phyloP scores from a whole-genome alignment of 1,140 invertebrate genomes.

The Protaetia brevitarsis region DNA sequence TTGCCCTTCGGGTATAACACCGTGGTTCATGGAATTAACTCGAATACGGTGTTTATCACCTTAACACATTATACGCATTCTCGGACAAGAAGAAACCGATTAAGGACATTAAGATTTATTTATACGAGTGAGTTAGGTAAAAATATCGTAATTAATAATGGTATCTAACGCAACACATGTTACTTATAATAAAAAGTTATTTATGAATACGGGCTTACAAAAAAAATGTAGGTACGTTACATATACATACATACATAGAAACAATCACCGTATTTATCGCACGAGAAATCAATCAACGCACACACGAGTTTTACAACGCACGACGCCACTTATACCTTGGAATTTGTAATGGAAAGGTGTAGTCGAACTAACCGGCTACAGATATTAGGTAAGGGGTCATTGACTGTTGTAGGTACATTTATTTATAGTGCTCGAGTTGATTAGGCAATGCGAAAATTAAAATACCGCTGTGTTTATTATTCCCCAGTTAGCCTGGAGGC shows the following conservation, averaged over 20 bases:
- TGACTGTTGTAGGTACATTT: slow-evolving; percentile 18
- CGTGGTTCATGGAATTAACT: no score
- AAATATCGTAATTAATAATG: no score
- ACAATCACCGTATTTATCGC: background rate
- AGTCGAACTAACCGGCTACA: background rate
- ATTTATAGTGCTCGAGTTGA: slow-evolving; percentile 14
- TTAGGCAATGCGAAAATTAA: slow-evolving; percentile 18
- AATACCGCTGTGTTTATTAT: slow-evolving; percentile 18
- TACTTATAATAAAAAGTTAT: no score
- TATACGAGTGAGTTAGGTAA: no score
- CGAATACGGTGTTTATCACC: no score
- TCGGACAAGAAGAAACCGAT: no score
- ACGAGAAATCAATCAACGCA: background rate
- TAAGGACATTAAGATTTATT: no score
- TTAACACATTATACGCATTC: no score
- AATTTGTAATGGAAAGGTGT: slow-evolving; percentile 15
- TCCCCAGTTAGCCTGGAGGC: background rate
- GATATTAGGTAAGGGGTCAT: slow-evolving; percentile 14
- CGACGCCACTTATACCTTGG: background rate
- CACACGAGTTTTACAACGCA: background rate
- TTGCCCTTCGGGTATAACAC: no score
- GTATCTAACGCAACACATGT: no score
- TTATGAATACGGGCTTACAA: no score
- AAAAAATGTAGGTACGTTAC: no score
- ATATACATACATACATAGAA: background rate